Evolutionary conservation across 2,888 invertebrate genomes (phyloP).

Genomic region (Zeuzera pyrina): DNA sequence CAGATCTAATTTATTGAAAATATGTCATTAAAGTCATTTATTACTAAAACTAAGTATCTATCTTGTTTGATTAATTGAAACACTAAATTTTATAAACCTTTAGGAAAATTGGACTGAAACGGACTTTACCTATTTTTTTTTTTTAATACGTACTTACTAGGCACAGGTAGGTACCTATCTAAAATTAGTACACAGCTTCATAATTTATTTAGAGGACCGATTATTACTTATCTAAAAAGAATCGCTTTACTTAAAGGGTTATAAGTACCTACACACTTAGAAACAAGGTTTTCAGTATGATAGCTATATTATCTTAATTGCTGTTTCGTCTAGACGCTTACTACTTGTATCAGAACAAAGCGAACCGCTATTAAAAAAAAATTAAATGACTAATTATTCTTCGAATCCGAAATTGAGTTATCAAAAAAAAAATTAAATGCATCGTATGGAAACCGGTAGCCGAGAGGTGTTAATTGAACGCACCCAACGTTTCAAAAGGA

Average conservation of each 20-base stretch:
- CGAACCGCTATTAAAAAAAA: slow-evolving; percentile 14
- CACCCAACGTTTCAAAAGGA: slow-evolving; percentile 52
- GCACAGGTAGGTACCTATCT: too few species aligned
- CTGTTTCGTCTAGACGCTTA: slow-evolving; percentile 38
- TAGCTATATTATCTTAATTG: slow-evolving; percentile 55
- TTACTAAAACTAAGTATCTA: too few species aligned
- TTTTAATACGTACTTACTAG: neutral
- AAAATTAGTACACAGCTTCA: too few species aligned
- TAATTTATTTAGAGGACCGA: slow-evolving; percentile 27
- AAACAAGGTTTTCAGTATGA: slow-evolving; percentile 17
- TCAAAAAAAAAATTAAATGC: slow-evolving; percentile 43
- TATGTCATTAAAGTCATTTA: too few species aligned
- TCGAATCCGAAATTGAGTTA: slow-evolving; percentile 46
- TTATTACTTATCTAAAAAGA: slow-evolving; percentile 43
- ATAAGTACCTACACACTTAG: slow-evolving; percentile 41
- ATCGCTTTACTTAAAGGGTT: slow-evolving; percentile 51
- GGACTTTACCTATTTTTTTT: neutral
- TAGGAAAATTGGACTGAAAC: too few species aligned
- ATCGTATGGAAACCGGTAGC: slow-evolving; percentile 44
- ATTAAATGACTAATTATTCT: slow-evolving; percentile 28
- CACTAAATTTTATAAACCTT: too few species aligned
- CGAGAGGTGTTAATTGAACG: slow-evolving; percentile 57
- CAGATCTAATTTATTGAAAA: too few species aligned
- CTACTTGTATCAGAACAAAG: slow-evolving; percentile 14
- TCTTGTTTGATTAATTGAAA: too few species aligned